Conservation (phyloP, 53 echinoderm and acorn worm genomes). For the Crossaster papposus region DNA sequence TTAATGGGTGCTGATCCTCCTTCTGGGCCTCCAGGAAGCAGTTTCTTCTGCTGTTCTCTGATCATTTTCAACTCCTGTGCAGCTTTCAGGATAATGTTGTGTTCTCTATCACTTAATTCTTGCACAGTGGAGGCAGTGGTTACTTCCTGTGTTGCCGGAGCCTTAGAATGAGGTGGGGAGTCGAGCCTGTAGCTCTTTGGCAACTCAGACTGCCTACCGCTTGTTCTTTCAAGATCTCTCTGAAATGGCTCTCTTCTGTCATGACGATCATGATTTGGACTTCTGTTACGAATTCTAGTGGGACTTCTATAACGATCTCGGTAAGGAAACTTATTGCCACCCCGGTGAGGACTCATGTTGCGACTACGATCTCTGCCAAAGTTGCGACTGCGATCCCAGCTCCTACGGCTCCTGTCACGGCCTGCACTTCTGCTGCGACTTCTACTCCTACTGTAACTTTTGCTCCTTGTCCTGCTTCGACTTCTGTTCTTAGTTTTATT, state of each 20-base stretch:
- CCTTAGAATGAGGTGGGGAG: conserved; percentile 20
- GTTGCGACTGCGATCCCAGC: conserved; percentile 6
- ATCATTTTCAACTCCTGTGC: conserved; percentile 70
- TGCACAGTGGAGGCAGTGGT: conserved; percentile 47
- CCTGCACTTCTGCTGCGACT: conserved; percentile 28
- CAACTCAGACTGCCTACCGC: conserved; percentile 18
- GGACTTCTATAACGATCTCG: conserved; percentile 13
- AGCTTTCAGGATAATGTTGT: conserved; percentile 64
- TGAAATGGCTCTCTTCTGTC: background rate
- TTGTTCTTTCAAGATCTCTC: background rate
- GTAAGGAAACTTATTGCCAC: conserved; percentile 11
- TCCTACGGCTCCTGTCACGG: conserved; percentile 11
- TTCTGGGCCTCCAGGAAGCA: conserved; percentile 42
- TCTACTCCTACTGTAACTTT: conserved; percentile 1
- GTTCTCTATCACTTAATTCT: conserved; percentile 50
- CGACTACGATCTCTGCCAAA: conserved; percentile 1
- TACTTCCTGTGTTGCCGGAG: background rate
- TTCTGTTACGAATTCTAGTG: background rate
- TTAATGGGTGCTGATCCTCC: background rate
- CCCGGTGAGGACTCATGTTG: conserved; percentile 20
- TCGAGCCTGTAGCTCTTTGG: conserved; percentile 41
- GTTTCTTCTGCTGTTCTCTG: conserved; percentile 61
- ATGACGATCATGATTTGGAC: too few species aligned
- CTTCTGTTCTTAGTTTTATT: background rate
- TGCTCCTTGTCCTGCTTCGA: background rate